Evolutionary conservation across 2,797 vertebrate species (phyloP).

Genomic region (Melanotaenia pygmaea): DNA sequence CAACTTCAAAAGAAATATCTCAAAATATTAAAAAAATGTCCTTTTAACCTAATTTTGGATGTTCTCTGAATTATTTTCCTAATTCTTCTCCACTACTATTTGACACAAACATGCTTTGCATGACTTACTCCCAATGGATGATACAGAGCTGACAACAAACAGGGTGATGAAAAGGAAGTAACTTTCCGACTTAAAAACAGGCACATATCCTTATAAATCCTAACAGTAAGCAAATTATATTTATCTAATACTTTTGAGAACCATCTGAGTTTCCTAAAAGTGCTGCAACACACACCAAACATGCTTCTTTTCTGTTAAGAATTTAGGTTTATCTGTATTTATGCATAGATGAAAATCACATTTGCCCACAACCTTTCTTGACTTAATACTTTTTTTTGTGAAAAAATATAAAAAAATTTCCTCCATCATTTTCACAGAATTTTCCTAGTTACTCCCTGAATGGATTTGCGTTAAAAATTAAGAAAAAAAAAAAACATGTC

Average conservation of each 20-base stretch:
- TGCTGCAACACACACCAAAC: background rate
- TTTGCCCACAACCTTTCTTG: background rate
- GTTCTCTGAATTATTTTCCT: background rate
- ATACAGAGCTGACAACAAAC: background rate
- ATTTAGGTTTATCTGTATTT: background rate
- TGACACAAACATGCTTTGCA: background rate
- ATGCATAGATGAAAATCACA: no score
- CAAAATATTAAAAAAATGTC: background rate
- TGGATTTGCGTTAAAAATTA: no score
- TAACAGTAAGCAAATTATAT: background rate
- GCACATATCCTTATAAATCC: background rate
- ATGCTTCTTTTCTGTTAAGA: background rate
- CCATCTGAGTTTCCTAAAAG: background rate
- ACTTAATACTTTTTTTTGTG: background rate
- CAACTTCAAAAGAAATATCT: background rate
- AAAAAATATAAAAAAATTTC: background rate
- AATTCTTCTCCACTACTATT: background rate
- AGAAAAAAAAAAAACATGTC: no score
- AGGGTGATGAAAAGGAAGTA: background rate
- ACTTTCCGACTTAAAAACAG: background rate
- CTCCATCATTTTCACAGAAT: background rate
- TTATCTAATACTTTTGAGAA: background rate
- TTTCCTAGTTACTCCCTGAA: background rate
- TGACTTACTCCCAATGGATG: background rate
- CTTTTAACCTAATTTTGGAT: background rate